Conservation (phyloP, 2,113 vertebrate species). For the Centropristis striata region DNA sequence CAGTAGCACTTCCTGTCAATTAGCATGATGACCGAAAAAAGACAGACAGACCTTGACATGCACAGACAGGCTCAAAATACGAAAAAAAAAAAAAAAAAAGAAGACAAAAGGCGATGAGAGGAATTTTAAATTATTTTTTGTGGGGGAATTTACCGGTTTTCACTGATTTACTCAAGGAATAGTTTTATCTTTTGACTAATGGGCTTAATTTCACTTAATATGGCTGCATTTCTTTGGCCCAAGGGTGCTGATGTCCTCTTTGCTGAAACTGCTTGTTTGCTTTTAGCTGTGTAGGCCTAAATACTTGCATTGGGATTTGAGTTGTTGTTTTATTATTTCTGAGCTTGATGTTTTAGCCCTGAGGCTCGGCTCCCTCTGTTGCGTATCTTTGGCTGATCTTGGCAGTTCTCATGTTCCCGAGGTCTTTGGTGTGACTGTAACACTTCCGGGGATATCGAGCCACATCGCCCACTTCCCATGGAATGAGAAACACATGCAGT, state of each 20-base stretch:
- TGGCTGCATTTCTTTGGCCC: conserved; percentile 58
- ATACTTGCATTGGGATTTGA: conserved; percentile 77
- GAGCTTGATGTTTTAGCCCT: conserved; percentile 66
- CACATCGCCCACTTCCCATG: conserved; percentile 56
- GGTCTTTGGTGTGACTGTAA: conserved; percentile 69
- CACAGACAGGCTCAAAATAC: conserved; percentile 20
- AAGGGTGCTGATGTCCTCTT: conserved; percentile 57
- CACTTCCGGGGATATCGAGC: conserved; percentile 63
- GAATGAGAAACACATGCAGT: conserved; percentile 60
- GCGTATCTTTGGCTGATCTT: conserved; percentile 74
- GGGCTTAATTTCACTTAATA: conserved; percentile 68
- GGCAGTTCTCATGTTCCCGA: conserved; percentile 70
- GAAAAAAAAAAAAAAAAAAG: conserved; percentile 10
- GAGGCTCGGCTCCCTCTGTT: conserved; percentile 42
- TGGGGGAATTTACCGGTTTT: conserved; percentile 6
- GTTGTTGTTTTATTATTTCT: conserved; percentile 74
- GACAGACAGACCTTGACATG: conserved; percentile 44
- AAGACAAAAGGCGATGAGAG: conserved; percentile 18
- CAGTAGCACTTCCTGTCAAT: conserved; percentile 64
- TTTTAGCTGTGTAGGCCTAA: conserved; percentile 75
- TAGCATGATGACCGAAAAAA: conserved; percentile 57
- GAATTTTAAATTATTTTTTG: conserved; percentile 16
- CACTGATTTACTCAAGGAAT: conserved; percentile 15
- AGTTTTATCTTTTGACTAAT: conserved; percentile 49
- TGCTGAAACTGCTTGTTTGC: conserved; percentile 78